Conservation (phyloP, 2,888 invertebrate genomes). For the Folsomia candida region DNA sequence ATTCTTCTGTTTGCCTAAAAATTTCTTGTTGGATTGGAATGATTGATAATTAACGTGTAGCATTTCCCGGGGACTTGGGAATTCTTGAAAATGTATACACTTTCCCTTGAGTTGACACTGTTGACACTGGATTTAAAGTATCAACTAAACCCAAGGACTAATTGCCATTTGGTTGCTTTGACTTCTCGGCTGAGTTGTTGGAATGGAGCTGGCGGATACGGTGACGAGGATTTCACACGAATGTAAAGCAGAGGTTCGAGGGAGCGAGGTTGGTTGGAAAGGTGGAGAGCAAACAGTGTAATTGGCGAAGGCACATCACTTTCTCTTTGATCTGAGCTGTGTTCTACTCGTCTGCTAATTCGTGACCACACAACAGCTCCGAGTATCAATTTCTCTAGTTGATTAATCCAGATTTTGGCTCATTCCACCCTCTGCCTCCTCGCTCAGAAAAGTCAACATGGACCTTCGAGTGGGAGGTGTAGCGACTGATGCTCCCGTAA, state of each 20-base stretch:
- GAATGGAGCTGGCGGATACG: no score
- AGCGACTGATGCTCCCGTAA: not conserved
- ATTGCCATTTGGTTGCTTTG: no score
- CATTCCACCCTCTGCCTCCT: not conserved
- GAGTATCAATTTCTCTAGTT: not conserved
- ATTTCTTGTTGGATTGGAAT: no score
- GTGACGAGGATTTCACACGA: not conserved
- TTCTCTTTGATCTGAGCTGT: not conserved
- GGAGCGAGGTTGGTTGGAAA: not conserved
- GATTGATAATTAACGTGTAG: no score
- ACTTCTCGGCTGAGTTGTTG: no score
- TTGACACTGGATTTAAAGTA: no score
- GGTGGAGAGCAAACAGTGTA: not conserved
- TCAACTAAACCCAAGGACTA: no score
- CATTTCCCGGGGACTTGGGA: no score
- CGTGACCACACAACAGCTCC: not conserved
- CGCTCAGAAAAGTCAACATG: slow-evolving; percentile 9
- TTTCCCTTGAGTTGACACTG: no score
- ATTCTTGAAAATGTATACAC: no score
- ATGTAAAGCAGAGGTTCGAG: no score
- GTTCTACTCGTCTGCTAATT: not conserved
- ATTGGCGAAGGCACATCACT: not conserved
- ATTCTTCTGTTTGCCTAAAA: no score
- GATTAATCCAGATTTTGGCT: slow-evolving; percentile 5
- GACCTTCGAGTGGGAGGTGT: not conserved